phyloP scores from a whole-genome alignment of 2,888 invertebrate species.

The Lasiommata megera region DNA sequence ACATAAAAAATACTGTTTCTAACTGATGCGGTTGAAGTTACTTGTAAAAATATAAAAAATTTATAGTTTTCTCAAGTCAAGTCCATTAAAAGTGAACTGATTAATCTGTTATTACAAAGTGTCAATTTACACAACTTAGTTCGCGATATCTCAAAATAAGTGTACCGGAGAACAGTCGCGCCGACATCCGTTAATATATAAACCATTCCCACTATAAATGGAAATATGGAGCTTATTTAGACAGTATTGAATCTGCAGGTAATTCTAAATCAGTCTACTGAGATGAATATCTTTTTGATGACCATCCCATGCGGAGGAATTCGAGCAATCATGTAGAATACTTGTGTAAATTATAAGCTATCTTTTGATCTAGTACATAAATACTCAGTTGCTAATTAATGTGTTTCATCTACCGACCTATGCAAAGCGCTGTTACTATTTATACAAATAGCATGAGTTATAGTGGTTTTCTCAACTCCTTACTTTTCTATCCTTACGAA shows the following conservation, averaged over 20 bases:
- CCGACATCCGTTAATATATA: constrained; percentile 25
- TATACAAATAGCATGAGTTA: too few relatives aligned
- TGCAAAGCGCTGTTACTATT: constrained; percentile 30
- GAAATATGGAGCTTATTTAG: constrained; percentile 23
- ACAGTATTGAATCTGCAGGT: constrained; percentile 38
- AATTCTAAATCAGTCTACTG: constrained; percentile 41
- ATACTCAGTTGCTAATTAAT: constrained; percentile 61
- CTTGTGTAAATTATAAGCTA: constrained; percentile 43
- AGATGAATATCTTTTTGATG: constrained; percentile 52
- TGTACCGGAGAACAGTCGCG: constrained; percentile 17
- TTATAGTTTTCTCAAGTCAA: neutral
- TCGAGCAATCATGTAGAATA: constrained; percentile 63
- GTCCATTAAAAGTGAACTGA: neutral
- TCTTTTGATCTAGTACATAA: constrained; percentile 55
- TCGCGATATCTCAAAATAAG: neutral
- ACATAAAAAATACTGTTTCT: too few relatives aligned
- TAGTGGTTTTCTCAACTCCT: too few relatives aligned
- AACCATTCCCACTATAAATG: constrained; percentile 19
- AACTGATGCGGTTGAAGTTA: too few relatives aligned
- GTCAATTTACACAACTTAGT: neutral
- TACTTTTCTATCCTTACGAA: too few relatives aligned
- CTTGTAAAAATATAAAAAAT: too few relatives aligned
- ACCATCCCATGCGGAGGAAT: constrained; percentile 61
- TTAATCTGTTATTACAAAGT: neutral
- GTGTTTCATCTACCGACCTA: constrained; percentile 46